phyloP scores from a whole-genome alignment of 2,888 invertebrate species.

The Byasa hedistus region DNA sequence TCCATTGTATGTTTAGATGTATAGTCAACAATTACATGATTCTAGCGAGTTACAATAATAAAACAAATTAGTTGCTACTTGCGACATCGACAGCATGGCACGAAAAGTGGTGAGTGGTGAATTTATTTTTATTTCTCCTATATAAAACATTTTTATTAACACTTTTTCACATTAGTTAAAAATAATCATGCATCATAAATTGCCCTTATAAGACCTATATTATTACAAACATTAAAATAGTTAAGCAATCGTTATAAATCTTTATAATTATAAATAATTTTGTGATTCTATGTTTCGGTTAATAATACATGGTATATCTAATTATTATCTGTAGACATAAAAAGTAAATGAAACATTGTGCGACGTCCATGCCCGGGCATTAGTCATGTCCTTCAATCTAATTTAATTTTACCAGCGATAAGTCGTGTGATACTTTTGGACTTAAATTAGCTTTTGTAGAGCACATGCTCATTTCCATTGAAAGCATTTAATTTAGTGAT shows the following conservation, averaged over 20 bases:
- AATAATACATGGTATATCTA: neutral
- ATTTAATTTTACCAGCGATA: conserved; percentile 25
- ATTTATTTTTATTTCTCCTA: conserved; percentile 5
- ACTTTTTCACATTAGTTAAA: neutral
- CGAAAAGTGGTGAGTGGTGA: conserved; percentile 34
- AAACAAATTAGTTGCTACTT: conserved; percentile 30
- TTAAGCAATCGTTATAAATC: too few relatives aligned
- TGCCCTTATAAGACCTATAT: too few relatives aligned
- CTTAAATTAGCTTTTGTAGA: conserved; percentile 21
- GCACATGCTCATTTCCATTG: conserved; percentile 6
- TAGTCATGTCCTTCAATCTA: conserved; percentile 24
- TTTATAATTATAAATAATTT: neutral
- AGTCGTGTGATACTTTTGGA: conserved; percentile 22
- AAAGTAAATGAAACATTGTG: conserved; percentile 16
- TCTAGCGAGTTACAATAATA: conserved; percentile 10
- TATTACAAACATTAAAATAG: too few relatives aligned
- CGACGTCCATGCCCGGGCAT: conserved; percentile 5
- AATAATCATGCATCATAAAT: too few relatives aligned
- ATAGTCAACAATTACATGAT: conserved; percentile 31
- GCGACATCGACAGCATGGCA: conserved; percentile 32
- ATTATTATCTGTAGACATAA: conserved; percentile 18
- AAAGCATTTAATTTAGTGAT: neutral
- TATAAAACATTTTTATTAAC: neutral
- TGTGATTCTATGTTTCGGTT: neutral
- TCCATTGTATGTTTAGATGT: conserved; percentile 22